Evolutionary conservation across 2,113 vertebrate genomes (phyloP).

Genomic region (Urocynchramus pylzowi): DNA sequence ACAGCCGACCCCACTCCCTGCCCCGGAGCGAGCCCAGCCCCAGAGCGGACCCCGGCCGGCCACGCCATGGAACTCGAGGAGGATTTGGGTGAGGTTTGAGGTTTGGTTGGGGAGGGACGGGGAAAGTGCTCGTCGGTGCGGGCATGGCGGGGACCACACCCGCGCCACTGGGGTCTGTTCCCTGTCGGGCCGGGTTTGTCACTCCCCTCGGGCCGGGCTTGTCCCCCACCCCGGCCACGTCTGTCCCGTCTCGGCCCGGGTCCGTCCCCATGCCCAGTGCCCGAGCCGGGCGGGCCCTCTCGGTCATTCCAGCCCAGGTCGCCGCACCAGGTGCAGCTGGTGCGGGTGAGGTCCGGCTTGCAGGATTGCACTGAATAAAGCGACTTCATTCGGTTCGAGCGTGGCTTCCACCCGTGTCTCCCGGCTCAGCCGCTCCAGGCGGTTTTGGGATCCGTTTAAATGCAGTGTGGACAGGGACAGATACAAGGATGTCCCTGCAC

Average conservation of each 20-base stretch:
- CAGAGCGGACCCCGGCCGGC: too few relatives aligned
- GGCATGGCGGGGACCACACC: background rate
- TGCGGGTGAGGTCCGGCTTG: background rate
- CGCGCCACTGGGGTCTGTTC: background rate
- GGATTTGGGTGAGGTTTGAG: background rate
- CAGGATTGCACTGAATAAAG: background rate
- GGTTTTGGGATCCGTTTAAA: rapidly evolving
- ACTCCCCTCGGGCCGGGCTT: background rate
- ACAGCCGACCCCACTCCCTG: rapidly evolving
- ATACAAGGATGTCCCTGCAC: rapidly evolving
- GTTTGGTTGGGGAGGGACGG: background rate
- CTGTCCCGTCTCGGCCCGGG: background rate
- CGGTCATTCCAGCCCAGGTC: background rate
- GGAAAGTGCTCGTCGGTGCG: background rate
- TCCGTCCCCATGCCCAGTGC: background rate
- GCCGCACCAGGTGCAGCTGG: background rate
- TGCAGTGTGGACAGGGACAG: rapidly evolving
- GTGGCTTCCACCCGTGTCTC: background rate
- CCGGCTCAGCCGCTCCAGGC: background rate
- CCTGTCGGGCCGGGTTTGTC: background rate
- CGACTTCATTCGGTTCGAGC: rapidly evolving
- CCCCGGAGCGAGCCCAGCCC: too few relatives aligned
- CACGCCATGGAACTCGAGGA: background rate
- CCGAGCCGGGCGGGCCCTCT: background rate
- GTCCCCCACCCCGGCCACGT: background rate